phyloP scores from a whole-genome alignment of 2,113 vertebrate species.

The Rhinichthys klamathensis region DNA sequence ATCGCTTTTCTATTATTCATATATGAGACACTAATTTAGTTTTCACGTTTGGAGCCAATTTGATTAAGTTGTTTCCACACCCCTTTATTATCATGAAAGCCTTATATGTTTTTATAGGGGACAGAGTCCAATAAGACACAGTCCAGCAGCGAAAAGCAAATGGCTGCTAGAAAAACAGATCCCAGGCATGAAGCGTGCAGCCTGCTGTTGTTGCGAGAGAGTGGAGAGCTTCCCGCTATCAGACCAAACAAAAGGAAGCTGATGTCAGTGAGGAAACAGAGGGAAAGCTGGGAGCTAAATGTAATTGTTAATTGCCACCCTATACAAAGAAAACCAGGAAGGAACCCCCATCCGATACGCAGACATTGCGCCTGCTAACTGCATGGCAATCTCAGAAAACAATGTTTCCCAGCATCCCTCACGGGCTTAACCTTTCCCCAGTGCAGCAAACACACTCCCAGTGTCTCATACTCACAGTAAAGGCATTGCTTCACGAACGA shows the following conservation, averaged over 20 bases:
- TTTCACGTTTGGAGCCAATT: slow-evolving; percentile 23
- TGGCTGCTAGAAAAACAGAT: slow-evolving; percentile 39
- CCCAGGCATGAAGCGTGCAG: background rate
- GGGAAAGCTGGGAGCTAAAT: slow-evolving; percentile 68
- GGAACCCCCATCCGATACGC: slow-evolving; percentile 77
- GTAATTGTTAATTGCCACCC: slow-evolving; percentile 68
- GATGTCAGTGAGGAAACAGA: slow-evolving; percentile 68
- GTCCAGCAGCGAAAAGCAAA: background rate
- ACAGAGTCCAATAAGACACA: slow-evolving; percentile 23
- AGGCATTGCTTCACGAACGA: slow-evolving; percentile 56
- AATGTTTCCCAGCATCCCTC: slow-evolving; percentile 55
- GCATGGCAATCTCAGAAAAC: slow-evolving; percentile 59
- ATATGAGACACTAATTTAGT: slow-evolving; percentile 12
- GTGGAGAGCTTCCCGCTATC: slow-evolving; percentile 59
- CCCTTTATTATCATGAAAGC: background rate
- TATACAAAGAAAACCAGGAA: slow-evolving; percentile 78
- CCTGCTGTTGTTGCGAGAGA: slow-evolving; percentile 62
- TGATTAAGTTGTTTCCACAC: slow-evolving; percentile 18
- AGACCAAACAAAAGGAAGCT: slow-evolving; percentile 71
- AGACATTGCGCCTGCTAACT: slow-evolving; percentile 60
- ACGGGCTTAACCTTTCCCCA: slow-evolving; percentile 58
- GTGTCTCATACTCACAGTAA: slow-evolving; percentile 53
- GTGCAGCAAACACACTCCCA: background rate
- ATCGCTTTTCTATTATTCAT: background rate
- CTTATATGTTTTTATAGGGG: background rate